Evolutionary conservation across 2,797 vertebrate genomes (phyloP).

Genomic region (Adrianichthys oophorus): DNA sequence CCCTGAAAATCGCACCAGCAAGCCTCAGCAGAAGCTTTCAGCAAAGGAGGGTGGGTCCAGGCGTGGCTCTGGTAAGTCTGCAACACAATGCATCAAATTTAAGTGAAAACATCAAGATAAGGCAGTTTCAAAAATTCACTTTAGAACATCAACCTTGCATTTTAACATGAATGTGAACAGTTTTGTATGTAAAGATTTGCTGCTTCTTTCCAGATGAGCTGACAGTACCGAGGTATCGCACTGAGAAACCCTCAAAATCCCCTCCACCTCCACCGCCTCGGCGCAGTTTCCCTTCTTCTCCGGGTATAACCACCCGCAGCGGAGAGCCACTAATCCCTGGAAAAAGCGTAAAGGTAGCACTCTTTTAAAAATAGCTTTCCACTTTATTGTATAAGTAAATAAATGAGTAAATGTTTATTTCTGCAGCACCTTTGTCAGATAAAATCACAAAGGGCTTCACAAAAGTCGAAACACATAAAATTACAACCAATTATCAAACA

Average conservation of each 20-base stretch:
- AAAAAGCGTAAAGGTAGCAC: constrained; percentile 89
- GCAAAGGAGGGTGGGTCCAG: constrained; percentile 87
- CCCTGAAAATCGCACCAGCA: constrained; percentile 86
- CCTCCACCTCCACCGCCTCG: constrained; percentile 93
- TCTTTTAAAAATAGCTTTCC: neutral
- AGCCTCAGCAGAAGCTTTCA: constrained; percentile 87
- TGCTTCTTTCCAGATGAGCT: constrained; percentile 82
- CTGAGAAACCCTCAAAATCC: constrained; percentile 96
- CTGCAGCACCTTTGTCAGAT: too few relatives aligned
- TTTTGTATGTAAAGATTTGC: neutral
- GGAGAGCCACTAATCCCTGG: constrained; percentile 91
- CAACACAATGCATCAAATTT: neutral
- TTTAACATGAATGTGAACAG: neutral
- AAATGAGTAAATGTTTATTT: too few relatives aligned
- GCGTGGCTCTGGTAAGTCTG: constrained; percentile 84
- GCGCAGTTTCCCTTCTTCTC: constrained; percentile 94
- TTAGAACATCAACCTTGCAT: neutral
- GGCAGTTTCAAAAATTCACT: neutral
- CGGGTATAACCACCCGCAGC: constrained; percentile 88
- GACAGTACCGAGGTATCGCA: constrained; percentile 91
- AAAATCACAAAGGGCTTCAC: too few relatives aligned
- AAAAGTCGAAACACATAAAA: too few relatives aligned
- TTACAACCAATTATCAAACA: too few relatives aligned
- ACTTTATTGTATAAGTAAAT: too few relatives aligned
- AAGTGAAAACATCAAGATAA: neutral